phyloP scores from a whole-genome alignment of 2,888 invertebrate species.

The Thyatira batis region DNA sequence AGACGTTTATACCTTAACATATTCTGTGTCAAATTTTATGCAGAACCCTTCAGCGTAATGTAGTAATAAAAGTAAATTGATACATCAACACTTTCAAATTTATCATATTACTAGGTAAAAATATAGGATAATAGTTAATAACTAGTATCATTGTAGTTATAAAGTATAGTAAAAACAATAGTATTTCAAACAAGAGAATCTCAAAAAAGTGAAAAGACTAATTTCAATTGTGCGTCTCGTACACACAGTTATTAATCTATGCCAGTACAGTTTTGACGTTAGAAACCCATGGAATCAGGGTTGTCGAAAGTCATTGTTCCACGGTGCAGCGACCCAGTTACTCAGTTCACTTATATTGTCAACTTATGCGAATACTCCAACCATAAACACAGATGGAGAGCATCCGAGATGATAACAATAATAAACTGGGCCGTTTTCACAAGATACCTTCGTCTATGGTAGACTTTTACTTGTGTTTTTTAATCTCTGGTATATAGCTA shows the following conservation, averaged over 20 bases:
- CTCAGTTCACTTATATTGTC: conserved; percentile 26
- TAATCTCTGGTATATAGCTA: background rate
- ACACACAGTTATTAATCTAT: background rate
- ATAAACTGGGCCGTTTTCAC: conserved; percentile 42
- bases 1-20: background rate
- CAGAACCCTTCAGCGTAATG: too few relatives aligned
- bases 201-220: background rate
- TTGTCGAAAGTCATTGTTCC: conserved; percentile 50
- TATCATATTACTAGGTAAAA: too few relatives aligned
- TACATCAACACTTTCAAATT: too few relatives aligned
- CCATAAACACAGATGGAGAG: conserved; percentile 35
- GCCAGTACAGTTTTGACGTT: conserved; percentile 32
- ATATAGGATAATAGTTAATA: too few relatives aligned
- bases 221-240: background rate
- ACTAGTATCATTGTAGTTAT: too few relatives aligned
- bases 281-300: conserved; percentile 57
- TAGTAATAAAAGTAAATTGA: too few relatives aligned
- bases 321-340: conserved; percentile 32
- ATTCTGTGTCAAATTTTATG: too few relatives aligned
- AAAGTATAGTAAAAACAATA: too few relatives aligned
- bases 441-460: conserved; percentile 12
- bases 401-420: conserved; percentile 17
- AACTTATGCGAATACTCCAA: conserved; percentile 58
- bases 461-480: conserved; percentile 26
- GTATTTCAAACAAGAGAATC: background rate